Base-by-base conservation (phyloP, 2,113 vertebrate genomes). In the Toxotes jaculatrix region DNA sequence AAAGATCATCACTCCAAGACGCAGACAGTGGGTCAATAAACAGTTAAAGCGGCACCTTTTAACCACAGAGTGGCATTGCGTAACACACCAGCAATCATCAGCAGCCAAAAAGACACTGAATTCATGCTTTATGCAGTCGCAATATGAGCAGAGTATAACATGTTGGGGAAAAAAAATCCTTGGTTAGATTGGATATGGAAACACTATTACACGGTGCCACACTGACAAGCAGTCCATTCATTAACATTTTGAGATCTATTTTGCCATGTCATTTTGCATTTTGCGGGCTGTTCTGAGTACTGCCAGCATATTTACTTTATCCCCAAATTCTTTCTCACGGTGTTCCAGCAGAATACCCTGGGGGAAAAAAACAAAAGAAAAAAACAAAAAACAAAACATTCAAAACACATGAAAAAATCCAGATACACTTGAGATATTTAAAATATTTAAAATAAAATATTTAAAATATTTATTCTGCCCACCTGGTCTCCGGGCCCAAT, bases 291-390 rank as follows among this genome's bases (percentile, higher is more conserved):
- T 51, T 75, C 21, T 90, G 53, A 93, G 86, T 0, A 93, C 85
- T 40, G 89, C 91, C 70, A 92, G 68, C 7, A 88, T 92, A 80
- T 96, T 96, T 38, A 96, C 97, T 93, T 96, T 97, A 89, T 98
- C 97, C 88, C 97, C 97, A 94, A 98, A 98, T 93, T 99, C 97
- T 73, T 95, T 98, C 89, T 98, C 97, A 6, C 95, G 95, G 90
- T 99, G 98, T 78, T 98, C 97, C 60, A 98, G 90, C 49, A 98
- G 92, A 91, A 99, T 85, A 56, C 97, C 97, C 97, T 98, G 74
- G 3, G 16, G n/a, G 11, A 57, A 63, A 76, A 27, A 27, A 51
- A 49, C 3, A 17, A 17, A 61, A 49, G 27, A 70, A 76, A 65
- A 63, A 3, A 57, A 27, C 0, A 7, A 36, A 51, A 60, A 63